phyloP scores from a whole-genome alignment of 2,888 invertebrate genomes.

The Crepidodera aurea region DNA sequence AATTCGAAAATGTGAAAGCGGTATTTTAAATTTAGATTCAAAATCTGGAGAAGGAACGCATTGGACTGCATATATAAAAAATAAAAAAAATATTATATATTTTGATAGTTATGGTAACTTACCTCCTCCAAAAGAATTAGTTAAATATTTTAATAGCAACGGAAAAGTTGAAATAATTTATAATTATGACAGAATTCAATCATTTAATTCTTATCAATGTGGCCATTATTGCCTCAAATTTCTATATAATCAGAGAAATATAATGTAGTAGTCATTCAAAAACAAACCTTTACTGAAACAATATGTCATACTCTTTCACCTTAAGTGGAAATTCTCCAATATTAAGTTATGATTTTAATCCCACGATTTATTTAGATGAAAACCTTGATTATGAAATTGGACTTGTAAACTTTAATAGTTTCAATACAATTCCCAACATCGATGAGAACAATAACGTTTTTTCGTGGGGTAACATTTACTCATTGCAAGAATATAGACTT shows the following conservation, averaged over 20 bases:
- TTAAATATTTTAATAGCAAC: slow-evolving; percentile 5
- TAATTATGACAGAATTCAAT: background rate
- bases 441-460: too few relatives aligned
- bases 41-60: background rate
- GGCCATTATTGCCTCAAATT: background rate
- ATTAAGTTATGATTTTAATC: too few relatives aligned
- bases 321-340: too few relatives aligned
- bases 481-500: too few relatives aligned
- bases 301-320: too few relatives aligned
- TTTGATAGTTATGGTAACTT: slow-evolving; percentile 9
- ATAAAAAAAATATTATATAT: background rate
- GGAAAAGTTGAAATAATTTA: background rate
- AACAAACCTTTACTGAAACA: too few relatives aligned
- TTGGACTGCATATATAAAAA: slow-evolving; percentile 2
- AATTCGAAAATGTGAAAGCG: background rate
- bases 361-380: too few relatives aligned
- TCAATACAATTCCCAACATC: too few relatives aligned
- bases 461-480: too few relatives aligned
- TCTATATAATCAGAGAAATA: background rate
- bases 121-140: background rate
- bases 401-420: too few relatives aligned
- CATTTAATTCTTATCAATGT: background rate
- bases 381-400: too few relatives aligned
- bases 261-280: too few relatives aligned
- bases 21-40: background rate